Evolutionary conservation across 2,888 invertebrate species (phyloP).

Genomic region (Endomychus coccineus): DNA sequence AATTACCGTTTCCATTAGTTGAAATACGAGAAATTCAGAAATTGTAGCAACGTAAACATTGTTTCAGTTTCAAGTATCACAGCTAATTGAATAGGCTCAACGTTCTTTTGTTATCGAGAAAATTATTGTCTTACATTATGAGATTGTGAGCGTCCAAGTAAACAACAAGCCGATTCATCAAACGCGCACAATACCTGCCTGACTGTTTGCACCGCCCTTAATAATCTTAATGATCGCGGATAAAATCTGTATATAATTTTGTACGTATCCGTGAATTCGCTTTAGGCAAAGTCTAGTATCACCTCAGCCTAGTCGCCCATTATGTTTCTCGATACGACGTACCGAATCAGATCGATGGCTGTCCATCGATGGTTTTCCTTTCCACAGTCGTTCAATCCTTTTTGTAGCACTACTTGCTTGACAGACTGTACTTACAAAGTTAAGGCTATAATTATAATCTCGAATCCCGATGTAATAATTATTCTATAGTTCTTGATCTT

Average conservation of each 20-base stretch:
- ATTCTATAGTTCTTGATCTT: constrained; percentile 39
- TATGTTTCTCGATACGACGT: constrained; percentile 1
- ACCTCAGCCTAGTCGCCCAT: constrained; percentile 32
- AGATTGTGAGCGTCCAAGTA: constrained; percentile 36
- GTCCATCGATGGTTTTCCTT: constrained; percentile 9
- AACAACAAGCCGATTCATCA: constrained; percentile 40
- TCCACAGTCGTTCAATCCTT: constrained; percentile 14
- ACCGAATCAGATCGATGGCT: constrained; percentile 10
- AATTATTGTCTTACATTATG: constrained; percentile 13
- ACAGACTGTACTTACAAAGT: constrained; percentile 35
- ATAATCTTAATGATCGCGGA: constrained; percentile 46
- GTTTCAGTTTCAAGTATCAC: too few species aligned
- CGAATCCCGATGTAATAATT: constrained; percentile 41
- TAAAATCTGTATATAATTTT: constrained; percentile 45
- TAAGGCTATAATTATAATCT: constrained; percentile 41
- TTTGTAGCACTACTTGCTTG: constrained; percentile 32
- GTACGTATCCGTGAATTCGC: constrained; percentile 42
- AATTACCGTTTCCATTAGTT: too few species aligned
- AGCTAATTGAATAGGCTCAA: too few species aligned
- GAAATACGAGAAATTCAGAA: too few species aligned
- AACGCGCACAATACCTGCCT: constrained; percentile 39
- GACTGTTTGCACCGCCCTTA: constrained; percentile 42
- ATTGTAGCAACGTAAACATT: not conserved
- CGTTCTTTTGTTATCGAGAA: constrained; percentile 17
- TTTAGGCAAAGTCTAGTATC: constrained; percentile 40